Evolutionary conservation across 1,140 invertebrate genomes (phyloP), one percentile per base, ranked within the genome.

Genomic region (Drosophila ogumai): DNA sequence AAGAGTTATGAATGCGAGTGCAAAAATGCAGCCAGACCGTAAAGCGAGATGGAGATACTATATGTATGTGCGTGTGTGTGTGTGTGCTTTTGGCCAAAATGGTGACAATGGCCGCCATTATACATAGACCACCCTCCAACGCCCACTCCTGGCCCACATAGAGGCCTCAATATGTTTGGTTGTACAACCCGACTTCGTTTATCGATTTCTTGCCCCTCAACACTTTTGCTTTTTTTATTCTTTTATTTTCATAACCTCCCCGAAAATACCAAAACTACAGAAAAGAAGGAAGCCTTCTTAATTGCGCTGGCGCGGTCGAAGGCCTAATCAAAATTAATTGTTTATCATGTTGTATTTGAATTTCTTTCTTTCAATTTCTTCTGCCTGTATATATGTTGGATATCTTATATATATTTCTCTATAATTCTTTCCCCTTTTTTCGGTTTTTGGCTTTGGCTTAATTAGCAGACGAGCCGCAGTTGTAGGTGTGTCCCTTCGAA

Each of bases 261-360:
- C 28, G n/a, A 46, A 52, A 34, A 52, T 22, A 44, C 34, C 2
- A 40, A 10, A 64, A 13, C 28, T 36, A 46, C 10, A 5, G 12
- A 32, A 32, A 31, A 34, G 38, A 34, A 47, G 31, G 68, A 72
- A 50, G 34, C 65, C 61, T 31, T 68, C 77, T 88, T 88, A 88
- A 90, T 90, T 88, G 84, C 84, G 71, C 67, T 72, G 68, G 68
- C 46, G 67, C 81, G 73, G 65, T 59, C 69, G 55, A 73, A 72
- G 65, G 67, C 73, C 84, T 90, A 90, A 90, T 90, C 85, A 90
- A 90, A 90, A 90, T 90, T 90, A 90, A 90, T 90, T 90, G 85
- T 90, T 90, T 90, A 90, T 90, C 86, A 90, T 90, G 85, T 90
- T 85, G 34, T 90, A 90, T 90, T 90, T 85, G 86, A 88, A 85